Conservation (phyloP, 2,888 invertebrate species). For the Iphiclides podalirius region DNA sequence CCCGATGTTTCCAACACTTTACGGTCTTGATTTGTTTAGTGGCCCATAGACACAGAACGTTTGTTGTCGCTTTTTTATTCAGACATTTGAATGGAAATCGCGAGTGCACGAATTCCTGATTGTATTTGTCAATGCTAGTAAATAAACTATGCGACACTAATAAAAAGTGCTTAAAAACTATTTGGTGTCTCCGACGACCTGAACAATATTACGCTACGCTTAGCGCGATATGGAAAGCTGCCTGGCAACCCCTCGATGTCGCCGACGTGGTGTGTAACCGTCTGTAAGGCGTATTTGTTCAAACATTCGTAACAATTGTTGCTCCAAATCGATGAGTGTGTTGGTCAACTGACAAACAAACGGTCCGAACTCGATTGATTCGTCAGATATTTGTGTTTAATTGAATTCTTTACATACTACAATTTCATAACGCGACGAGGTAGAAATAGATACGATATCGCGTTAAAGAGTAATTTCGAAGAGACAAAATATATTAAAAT, state of each 20-base stretch:
- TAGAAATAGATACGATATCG: no score
- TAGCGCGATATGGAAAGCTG: constrained; percentile 6
- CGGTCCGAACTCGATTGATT: background rate
- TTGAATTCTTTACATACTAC: no score
- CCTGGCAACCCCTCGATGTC: background rate
- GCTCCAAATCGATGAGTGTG: background rate
- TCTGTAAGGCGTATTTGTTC: background rate
- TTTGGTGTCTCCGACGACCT: constrained; percentile 12
- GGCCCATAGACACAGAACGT: no score
- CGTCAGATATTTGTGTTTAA: background rate
- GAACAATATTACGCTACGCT: constrained; percentile 6
- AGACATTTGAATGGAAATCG: background rate
- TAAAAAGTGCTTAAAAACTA: no score
- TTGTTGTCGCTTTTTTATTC: no score
- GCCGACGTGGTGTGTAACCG: constrained; percentile 8
- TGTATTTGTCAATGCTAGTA: background rate
- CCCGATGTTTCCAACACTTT: no score
- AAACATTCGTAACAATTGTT: background rate
- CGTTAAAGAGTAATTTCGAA: no score
- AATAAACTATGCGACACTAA: no score
- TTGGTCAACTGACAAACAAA: background rate
- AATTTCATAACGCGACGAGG: no score
- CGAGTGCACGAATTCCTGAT: background rate
- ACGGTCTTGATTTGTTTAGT: no score
- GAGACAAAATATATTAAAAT: no score